Evolutionary conservation across 1,140 invertebrate genomes (phyloP), one percentile per base, ranked within the genome.

Genomic region (Colletes gigas): DNA sequence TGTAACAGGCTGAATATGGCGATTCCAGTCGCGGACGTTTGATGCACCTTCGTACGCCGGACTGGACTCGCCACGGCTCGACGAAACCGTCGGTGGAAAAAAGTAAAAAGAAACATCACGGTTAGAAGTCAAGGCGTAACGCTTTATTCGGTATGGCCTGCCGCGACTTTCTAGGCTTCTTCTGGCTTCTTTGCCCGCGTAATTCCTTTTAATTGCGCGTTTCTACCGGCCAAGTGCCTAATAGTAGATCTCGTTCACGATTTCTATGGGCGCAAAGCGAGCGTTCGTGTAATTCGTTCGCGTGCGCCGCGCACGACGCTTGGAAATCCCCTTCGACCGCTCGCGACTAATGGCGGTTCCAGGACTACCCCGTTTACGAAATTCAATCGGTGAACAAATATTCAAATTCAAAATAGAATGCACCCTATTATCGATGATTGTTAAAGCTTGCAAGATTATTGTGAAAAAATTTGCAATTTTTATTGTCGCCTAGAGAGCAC

Each of bases 101-200:
- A 39, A 50, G 10, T 8, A 50, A 50, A 50, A 50, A 12, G 50
- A 50, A 50, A 41, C 54, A 9, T 17, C 69, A 59, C 17, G 59
- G 77, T 74, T 72, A 71, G 75, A 79, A 86, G 70, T 62, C 76
- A 59, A 62, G 65, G 52, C 59, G 47, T 69, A 71, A 39, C 62
- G 44, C 84, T 86, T 85, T 85, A 87, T 81, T 80, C 69, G 74
- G 76, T 81, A 83, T 68, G 74, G 73, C 60, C 17, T 69, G 41
- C 30, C 0, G 6, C 50, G 30, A 62, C 57, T 85, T 81, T 81
- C 83, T 84, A 84, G 72, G 30, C 54, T 84, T 62, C 52, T 39
- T 68, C 55, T 60, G 57, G 30, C 72, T 70, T 76, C 71, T 54
- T 50, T 30, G 17, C 30, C n/a, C 15, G 9, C 17, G 21, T 12